These are phyloP conservation scores for Drosophila acutilabella DNA, from an alignment of 2,888 invertebrate species.

Conservation along the genomic window DNA sequence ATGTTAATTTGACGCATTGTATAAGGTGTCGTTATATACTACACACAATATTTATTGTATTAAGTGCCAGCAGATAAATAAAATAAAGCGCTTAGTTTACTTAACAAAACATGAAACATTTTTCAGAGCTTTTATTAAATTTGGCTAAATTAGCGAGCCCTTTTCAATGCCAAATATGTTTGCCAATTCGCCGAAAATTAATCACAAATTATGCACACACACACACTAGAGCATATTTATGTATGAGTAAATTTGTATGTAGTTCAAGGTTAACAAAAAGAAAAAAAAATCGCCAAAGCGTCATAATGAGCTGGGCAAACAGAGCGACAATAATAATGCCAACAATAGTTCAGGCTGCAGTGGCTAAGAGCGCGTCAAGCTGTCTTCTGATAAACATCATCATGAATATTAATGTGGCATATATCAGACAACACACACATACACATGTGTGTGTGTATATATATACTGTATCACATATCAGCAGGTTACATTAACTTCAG, in stretches of 20 bases:
- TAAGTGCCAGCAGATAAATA: background rate
- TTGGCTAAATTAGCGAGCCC: background rate
- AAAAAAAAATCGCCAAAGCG: conserved; percentile 49
- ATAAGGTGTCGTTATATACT: no score
- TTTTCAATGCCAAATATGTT: conserved; percentile 47
- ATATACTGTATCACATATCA: conserved; percentile 5
- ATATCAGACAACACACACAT: conserved; percentile 42
- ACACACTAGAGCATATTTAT: background rate
- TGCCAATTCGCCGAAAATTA: conserved; percentile 44
- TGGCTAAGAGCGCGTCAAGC: conserved; percentile 40
- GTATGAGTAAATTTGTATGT: conserved; percentile 45
- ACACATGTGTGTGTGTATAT: conserved; percentile 1
- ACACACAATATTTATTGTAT: background rate
- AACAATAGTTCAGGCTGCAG: conserved; percentile 16
- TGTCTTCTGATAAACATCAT: conserved; percentile 60
- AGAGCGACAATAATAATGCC: conserved; percentile 23
- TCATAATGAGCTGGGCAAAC: conserved; percentile 72
- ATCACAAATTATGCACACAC: conserved; percentile 8
- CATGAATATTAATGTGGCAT: conserved; percentile 74
- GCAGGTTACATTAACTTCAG: conserved; percentile 41
- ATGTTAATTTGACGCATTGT: no score
- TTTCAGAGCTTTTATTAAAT: background rate
- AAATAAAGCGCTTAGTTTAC: background rate
- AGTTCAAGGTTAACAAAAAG: conserved; percentile 73
- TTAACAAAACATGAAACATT: background rate